phyloP scores from a whole-genome alignment of 2,888 invertebrate genomes.

The Lagria hirta region DNA sequence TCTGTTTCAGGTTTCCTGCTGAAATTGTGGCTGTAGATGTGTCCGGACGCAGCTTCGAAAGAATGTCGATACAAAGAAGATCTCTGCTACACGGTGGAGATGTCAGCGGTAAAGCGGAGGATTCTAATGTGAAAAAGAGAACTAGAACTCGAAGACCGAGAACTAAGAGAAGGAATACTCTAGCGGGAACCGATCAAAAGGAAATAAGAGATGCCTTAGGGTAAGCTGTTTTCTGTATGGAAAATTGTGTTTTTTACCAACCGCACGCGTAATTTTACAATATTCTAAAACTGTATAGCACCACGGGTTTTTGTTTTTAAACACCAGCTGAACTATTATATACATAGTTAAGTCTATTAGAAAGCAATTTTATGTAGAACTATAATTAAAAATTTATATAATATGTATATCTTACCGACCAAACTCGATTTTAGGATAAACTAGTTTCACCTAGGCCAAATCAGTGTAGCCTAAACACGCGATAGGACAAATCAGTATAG shows the following conservation, averaged over 20 bases:
- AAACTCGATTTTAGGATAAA: too few relatives aligned
- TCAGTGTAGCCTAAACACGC: too few relatives aligned
- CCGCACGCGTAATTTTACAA: slow-evolving; percentile 26
- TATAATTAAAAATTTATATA: too few relatives aligned
- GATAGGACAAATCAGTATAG: too few relatives aligned
- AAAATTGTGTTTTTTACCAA: slow-evolving; percentile 14
- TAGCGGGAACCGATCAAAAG: slow-evolving; percentile 87
- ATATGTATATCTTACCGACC: too few relatives aligned
- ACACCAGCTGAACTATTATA: too few relatives aligned
- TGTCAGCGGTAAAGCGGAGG: slow-evolving; percentile 36
- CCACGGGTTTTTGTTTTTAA: too few relatives aligned
- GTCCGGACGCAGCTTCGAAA: slow-evolving; percentile 82
- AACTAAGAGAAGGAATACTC: slow-evolving; percentile 85
- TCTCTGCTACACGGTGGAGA: slow-evolving; percentile 68
- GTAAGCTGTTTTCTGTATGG: slow-evolving; percentile 61
- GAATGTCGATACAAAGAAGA: slow-evolving; percentile 84
- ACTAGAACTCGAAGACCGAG: slow-evolving; percentile 74
- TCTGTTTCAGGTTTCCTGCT: slow-evolving; percentile 74
- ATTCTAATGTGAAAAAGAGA: slow-evolving; percentile 63
- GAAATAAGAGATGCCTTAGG: slow-evolving; percentile 84
- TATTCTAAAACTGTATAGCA: too few relatives aligned
- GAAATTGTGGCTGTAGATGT: slow-evolving; percentile 88
- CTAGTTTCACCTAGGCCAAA: too few relatives aligned
- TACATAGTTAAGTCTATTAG: too few relatives aligned
- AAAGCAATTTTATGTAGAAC: too few relatives aligned